Evolutionary conservation across 2,888 invertebrate genomes (phyloP).

Genomic region (Acanthoscelides obtectus): DNA sequence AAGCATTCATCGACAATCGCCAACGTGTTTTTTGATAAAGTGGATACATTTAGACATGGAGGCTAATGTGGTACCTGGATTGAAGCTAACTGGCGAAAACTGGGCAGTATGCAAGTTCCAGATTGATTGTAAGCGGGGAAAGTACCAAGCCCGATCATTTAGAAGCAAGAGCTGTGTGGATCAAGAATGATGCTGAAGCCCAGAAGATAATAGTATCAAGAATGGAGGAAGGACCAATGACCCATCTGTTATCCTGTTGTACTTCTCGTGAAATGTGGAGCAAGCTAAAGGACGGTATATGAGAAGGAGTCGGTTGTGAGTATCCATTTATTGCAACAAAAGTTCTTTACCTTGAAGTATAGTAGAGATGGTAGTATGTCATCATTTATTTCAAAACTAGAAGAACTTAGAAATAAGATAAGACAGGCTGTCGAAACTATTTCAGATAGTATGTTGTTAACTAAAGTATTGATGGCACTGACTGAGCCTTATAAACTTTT

Average conservation of each 20-base stretch:
- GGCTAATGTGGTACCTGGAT: too few relatives aligned
- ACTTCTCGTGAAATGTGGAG: conserved; percentile 21
- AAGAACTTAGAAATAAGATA: conserved; percentile 22
- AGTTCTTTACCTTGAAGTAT: conserved; percentile 14
- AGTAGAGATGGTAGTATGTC: conserved; percentile 5
- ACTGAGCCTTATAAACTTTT: conserved; percentile 20
- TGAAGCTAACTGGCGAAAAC: conserved; percentile 16
- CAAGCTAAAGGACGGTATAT: conserved; percentile 21
- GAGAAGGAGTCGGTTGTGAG: conserved; percentile 17
- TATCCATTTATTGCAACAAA: conserved; percentile 17
- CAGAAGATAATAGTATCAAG: conserved; percentile 24
- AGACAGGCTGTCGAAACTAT: not conserved
- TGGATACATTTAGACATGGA: too few relatives aligned
- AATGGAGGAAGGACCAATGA: conserved; percentile 17
- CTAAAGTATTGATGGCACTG: conserved; percentile 19
- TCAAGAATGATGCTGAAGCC: conserved; percentile 23
- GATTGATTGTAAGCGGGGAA: conserved; percentile 12
- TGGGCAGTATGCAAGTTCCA: conserved; percentile 22
- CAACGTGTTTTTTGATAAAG: too few relatives aligned
- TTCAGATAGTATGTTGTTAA: not conserved
- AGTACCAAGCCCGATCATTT: too few relatives aligned
- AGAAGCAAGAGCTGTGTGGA: conserved; percentile 14
- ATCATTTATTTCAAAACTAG: conserved; percentile 13
- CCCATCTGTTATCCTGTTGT: conserved; percentile 20
- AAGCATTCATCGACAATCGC: too few relatives aligned